Percentiles rank a stretch among this genome's conserved stretches.
phyloP scores from a whole-genome alignment of 2,888 invertebrate species.

The Spisula subtruncata region DNA sequence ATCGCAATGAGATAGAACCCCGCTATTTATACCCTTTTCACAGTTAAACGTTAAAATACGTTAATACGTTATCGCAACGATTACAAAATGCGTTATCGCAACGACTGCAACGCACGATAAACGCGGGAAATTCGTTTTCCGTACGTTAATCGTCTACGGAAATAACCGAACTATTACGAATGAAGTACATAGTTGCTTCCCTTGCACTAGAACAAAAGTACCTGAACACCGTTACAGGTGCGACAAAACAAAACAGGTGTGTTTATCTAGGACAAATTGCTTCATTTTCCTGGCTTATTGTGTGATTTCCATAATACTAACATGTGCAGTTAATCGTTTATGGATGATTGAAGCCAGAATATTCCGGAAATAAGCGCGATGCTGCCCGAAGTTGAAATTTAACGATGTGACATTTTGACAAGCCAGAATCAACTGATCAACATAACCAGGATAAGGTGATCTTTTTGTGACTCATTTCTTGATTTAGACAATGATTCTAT shows the following conservation, averaged over 20 bases:
- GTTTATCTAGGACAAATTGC: conserved; percentile 28
- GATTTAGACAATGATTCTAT: not conserved
- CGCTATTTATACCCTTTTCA: too few relatives aligned
- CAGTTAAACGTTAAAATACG: not conserved
- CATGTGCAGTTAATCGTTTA: not conserved
- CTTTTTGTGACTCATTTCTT: conserved; percentile 11
- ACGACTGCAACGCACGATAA: not conserved
- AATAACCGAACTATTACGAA: not conserved
- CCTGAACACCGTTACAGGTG: conserved; percentile 72
- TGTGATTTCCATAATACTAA: not conserved
- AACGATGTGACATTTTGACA: conserved; percentile 7
- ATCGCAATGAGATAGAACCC: too few relatives aligned
- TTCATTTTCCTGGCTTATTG: not conserved
- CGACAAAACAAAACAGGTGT: conserved; percentile 70
- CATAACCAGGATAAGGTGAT: conserved; percentile 8
- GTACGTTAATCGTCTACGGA: not conserved
- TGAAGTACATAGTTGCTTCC: conserved; percentile 14
- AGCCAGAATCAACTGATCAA: not conserved
- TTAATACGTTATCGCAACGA: not conserved
- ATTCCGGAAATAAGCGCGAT: not conserved
- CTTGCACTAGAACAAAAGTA: conserved; percentile 49
- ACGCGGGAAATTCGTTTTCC: conserved; percentile 8
- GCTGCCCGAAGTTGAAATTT: not conserved
- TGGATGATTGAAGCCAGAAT: not conserved
- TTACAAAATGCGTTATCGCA: not conserved